Evolutionary conservation across 2,888 invertebrate species (phyloP), one percentile per base, ranked within the genome.

Genomic region (Heliconius charithonia): DNA sequence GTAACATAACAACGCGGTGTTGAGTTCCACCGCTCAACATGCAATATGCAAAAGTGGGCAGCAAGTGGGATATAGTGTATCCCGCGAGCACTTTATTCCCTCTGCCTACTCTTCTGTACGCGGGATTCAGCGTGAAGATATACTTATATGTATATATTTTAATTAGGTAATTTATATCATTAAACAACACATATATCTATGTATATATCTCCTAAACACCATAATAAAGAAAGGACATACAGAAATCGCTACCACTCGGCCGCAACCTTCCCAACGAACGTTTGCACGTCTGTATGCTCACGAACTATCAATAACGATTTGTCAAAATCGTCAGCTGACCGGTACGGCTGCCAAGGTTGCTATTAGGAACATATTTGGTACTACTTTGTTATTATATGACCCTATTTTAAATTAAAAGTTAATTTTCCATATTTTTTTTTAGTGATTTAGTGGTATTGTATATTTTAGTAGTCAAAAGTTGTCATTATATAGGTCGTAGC

Each of bases 221-320:
- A 51, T 62, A 27, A 63, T 25, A 27, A 63, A 27, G 27, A 25
- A 27, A 25, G 6, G 6, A 51, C 19, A 51, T 51, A 25, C 27
- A 59, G n/a, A 71, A 76, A 62, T 69, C 67, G 72, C 65, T 73
- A 51, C 27, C 32, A 66, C 73, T 79, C 37, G 66, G 27, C 76
- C 32, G 41, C 19, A 27, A 32, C 77, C 75, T 79, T 76, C 69
- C 37, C 71, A 72, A 27, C 73, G 13, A 74, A 62, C 22, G 27
- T 74, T 74, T 37, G 65, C 77, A 77, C 73, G 77, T 77, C 77
- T 27, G 63, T 51, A n/a, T 77, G 29, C 72, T 77, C 77, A 77
- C 67, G 67, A 77, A 79, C 83, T 86, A 91, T 91, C 91, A 89
- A 90, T 91, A 88, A 89, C 85, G 89, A 92, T 91, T 91, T 89